phyloP scores from a whole-genome alignment of 2,888 invertebrate genomes.

The Agrotis segetum region DNA sequence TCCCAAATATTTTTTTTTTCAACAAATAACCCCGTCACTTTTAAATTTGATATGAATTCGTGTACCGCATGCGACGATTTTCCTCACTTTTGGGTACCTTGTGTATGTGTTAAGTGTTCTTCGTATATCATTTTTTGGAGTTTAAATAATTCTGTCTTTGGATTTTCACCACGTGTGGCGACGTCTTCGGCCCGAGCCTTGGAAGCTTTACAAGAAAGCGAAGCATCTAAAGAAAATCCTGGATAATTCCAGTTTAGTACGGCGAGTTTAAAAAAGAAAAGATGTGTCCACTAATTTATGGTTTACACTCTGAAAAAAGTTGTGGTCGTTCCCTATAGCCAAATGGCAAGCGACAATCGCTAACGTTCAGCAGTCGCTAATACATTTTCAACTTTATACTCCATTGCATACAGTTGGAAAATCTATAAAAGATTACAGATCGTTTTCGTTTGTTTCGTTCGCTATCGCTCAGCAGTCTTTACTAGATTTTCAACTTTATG shows the following conservation, averaged over 20 bases:
- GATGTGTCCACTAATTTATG: neutral
- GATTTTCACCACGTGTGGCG: slow-evolving; percentile 70
- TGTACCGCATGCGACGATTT: slow-evolving; percentile 83
- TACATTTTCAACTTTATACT: too few relatives aligned
- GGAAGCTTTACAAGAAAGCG: neutral
- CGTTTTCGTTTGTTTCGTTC: too few relatives aligned
- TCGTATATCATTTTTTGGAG: slow-evolving; percentile 71
- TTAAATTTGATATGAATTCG: slow-evolving; percentile 73
- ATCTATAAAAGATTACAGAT: too few relatives aligned
- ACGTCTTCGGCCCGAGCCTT: slow-evolving; percentile 30
- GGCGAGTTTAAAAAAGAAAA: neutral
- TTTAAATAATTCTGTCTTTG: slow-evolving; percentile 49
- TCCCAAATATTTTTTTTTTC: slow-evolving; percentile 83
- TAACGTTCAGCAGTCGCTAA: too few relatives aligned
- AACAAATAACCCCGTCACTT: slow-evolving; percentile 77
- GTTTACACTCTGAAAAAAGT: too few relatives aligned
- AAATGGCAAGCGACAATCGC: too few relatives aligned
- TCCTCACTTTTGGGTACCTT: slow-evolving; percentile 78
- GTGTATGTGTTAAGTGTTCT: slow-evolving; percentile 84
- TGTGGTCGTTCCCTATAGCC: too few relatives aligned
- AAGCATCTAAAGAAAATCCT: neutral
- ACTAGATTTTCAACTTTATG: too few relatives aligned
- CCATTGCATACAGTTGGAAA: too few relatives aligned
- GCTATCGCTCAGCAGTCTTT: too few relatives aligned
- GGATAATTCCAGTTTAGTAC: neutral